Percentiles rank a stretch among this genome's conserved stretches.
Conservation (phyloP, 2,797 vertebrate genomes). For the Sebastolobus altivelis region DNA sequence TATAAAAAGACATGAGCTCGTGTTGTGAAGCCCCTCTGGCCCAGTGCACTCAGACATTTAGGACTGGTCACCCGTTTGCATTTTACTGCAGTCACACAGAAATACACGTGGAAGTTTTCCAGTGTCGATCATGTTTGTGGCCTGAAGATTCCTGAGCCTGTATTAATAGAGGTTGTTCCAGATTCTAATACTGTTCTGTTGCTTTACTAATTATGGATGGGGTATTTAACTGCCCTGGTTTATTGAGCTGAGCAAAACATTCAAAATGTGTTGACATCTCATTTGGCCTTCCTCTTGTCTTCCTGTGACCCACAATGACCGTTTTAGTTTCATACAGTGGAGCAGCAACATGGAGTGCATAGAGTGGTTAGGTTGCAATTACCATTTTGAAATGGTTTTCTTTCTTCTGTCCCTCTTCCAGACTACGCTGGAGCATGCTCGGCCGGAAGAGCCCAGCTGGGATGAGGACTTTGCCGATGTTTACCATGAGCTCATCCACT, state of each 20-base stretch:
- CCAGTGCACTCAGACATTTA: conserved; percentile 41
- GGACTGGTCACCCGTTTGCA: conserved; percentile 41
- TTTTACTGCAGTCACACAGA: conserved; percentile 65
- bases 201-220: conserved; percentile 44
- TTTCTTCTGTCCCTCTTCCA: conserved; percentile 56
- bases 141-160: conserved; percentile 40
- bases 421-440: conserved; percentile 92
- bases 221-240: conserved; percentile 1
- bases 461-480: conserved; percentile 98
- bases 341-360: background rate
- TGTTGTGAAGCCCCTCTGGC: conserved; percentile 42
- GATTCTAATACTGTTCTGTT: conserved; percentile 49
- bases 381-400: background rate
- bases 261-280: conserved; percentile 14
- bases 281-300: conserved; percentile 13
- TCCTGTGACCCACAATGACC: background rate
- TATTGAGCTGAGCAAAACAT: conserved; percentile 6
- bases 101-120: conserved; percentile 69
- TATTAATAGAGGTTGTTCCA: conserved; percentile 59
- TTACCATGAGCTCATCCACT: conserved; percentile 97
- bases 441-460: conserved; percentile 95
- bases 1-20: conserved; percentile 54
- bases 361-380: background rate
- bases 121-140: conserved; percentile 54
- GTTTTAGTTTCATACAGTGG: background rate